Evolutionary conservation across 1,140 invertebrate genomes (phyloP).

Genomic region (Aethina tumida): DNA sequence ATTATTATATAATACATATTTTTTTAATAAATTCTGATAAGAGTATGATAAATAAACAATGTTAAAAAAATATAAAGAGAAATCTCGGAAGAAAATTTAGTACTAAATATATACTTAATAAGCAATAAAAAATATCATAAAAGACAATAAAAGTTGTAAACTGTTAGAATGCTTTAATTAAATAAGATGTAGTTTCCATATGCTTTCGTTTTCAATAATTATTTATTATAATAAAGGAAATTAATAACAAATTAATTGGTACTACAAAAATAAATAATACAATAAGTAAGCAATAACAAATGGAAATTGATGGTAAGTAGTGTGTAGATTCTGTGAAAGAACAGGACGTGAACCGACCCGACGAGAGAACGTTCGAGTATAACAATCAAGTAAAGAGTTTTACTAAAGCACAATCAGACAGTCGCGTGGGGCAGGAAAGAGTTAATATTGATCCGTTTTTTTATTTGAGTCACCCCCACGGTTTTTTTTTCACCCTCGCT

Average conservation of each 20-base stretch:
- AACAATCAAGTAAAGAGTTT: constrained; percentile 20
- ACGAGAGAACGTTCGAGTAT: constrained; percentile 4
- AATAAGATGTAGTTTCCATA: neutral
- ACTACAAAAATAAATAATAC: too few relatives aligned
- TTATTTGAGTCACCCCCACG: constrained; percentile 39
- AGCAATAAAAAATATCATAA: too few relatives aligned
- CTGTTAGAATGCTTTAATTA: too few relatives aligned
- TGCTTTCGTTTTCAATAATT: neutral
- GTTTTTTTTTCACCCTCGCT: constrained; percentile 36
- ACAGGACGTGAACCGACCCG: neutral
- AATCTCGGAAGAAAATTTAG: too few relatives aligned
- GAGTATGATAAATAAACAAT: too few relatives aligned
- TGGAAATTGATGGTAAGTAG: neutral
- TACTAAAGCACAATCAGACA: constrained; percentile 24
- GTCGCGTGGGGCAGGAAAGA: constrained; percentile 30
- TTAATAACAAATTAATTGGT: too few relatives aligned
- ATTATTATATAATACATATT: too few relatives aligned
- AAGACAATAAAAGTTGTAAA: too few relatives aligned
- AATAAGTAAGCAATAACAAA: neutral
- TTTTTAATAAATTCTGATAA: too few relatives aligned
- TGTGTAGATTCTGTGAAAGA: neutral
- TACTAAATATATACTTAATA: too few relatives aligned
- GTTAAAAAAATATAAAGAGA: too few relatives aligned
- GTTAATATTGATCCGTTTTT: constrained; percentile 40
- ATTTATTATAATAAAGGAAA: too few relatives aligned